A percentile compares a stretch with the other conserved stretches of the same genome.
phyloP scores from a whole-genome alignment of 1,140 invertebrate genomes.

The Trypoxylus dichotomus region DNA sequence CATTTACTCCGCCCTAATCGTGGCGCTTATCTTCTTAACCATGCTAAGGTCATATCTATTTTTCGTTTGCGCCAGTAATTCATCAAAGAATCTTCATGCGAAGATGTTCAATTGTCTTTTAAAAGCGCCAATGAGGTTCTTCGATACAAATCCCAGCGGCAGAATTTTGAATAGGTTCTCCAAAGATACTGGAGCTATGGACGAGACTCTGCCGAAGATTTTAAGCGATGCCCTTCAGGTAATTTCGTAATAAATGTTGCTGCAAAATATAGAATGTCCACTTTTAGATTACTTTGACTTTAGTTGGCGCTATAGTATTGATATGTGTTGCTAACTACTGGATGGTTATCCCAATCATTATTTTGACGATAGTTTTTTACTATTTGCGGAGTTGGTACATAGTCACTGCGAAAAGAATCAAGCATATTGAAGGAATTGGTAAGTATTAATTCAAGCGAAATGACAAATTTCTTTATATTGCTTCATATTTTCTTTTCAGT shows the following conservation, averaged over 20 bases:
- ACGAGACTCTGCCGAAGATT: slow-evolving; percentile 13
- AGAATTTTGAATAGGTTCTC: slow-evolving; percentile 66
- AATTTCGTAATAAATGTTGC: not conserved
- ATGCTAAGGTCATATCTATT: slow-evolving; percentile 55
- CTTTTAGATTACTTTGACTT: slow-evolving; percentile 61
- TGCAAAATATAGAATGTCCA: not conserved
- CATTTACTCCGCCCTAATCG: slow-evolving; percentile 52
- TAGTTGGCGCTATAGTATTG: slow-evolving; percentile 59
- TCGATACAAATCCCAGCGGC: slow-evolving; percentile 74
- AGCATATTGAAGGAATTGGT: slow-evolving; percentile 58
- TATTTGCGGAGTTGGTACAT: slow-evolving; percentile 61
- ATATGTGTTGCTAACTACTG: slow-evolving; percentile 73
- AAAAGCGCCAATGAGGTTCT: slow-evolving; percentile 70
- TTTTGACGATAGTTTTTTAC: slow-evolving; percentile 70
- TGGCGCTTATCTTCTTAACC: slow-evolving; percentile 58
- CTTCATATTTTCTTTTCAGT: slow-evolving; percentile 79
- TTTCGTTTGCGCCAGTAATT: slow-evolving; percentile 62
- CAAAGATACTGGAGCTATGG: slow-evolving; percentile 15
- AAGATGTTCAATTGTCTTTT: slow-evolving; percentile 63
- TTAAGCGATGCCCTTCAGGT: slow-evolving; percentile 66
- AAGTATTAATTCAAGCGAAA: not conserved
- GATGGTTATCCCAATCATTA: slow-evolving; percentile 69
- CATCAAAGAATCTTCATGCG: slow-evolving; percentile 76
- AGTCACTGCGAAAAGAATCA: slow-evolving; percentile 61
- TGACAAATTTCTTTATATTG: slow-evolving; percentile 55